Percentiles rank a stretch among this genome's conserved stretches.
phyloP scores from a whole-genome alignment of 1,140 invertebrate genomes.

The Drosophila bifasciata region DNA sequence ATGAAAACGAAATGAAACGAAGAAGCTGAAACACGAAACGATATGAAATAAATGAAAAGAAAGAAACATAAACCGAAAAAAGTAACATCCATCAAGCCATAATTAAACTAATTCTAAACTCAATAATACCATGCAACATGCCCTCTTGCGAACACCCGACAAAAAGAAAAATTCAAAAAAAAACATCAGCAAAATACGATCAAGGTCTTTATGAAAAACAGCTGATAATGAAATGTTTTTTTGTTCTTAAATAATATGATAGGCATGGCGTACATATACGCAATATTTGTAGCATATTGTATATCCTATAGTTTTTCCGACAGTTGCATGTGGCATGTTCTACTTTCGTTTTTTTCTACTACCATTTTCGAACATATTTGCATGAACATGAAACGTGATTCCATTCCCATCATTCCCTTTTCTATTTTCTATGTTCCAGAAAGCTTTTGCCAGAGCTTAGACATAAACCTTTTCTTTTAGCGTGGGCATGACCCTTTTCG shows the following conservation, averaged over 20 bases:
- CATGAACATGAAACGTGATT: too few species aligned
- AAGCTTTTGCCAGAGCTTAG: neutral
- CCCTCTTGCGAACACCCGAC: too few species aligned
- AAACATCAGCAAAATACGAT: neutral
- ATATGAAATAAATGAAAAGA: slow-evolving; percentile 1
- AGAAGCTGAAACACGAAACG: slow-evolving; percentile 6
- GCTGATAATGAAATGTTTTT: too few species aligned
- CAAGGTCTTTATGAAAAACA: slow-evolving; percentile 1
- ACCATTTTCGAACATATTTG: too few species aligned
- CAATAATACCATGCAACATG: neutral
- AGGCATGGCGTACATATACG: too few species aligned
- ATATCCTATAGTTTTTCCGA: too few species aligned
- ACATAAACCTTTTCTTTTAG: neutral
- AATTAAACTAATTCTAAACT: slow-evolving; percentile 18
- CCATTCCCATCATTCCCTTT: too few species aligned
- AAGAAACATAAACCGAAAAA: slow-evolving; percentile 28
- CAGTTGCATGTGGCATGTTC: too few species aligned
- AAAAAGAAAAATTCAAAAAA: neutral
- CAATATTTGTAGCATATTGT: too few species aligned
- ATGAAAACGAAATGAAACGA: slow-evolving; percentile 28
- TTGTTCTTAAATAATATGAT: too few species aligned
- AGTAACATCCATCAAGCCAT: slow-evolving; percentile 31
- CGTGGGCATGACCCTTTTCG: too few species aligned
- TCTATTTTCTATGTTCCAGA: neutral
- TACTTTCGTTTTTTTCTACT: too few species aligned